phyloP scores from a whole-genome alignment of 2,888 invertebrate species.

The Lathronympha strigana region DNA sequence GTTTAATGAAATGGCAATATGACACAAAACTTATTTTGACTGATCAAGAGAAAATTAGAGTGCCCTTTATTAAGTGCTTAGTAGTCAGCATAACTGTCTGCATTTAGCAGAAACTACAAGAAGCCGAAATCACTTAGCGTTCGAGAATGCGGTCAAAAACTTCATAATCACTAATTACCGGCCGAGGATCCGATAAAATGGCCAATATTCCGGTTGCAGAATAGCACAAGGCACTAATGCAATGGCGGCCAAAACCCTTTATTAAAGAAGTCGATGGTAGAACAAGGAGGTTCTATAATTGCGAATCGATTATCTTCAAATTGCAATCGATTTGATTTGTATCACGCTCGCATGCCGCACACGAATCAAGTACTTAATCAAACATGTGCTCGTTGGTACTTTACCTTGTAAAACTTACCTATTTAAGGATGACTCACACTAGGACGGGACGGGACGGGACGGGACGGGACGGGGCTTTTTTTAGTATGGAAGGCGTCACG shows the following conservation, averaged over 20 bases:
- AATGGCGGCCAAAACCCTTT: slow-evolving; percentile 54
- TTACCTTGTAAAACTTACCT: too few species aligned
- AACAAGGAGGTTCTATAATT: slow-evolving; percentile 63
- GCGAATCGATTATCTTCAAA: slow-evolving; percentile 56
- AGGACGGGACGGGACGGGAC: too few species aligned
- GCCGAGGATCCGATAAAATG: slow-evolving; percentile 57
- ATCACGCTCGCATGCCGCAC: slow-evolving; percentile 18
- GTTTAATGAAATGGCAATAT: too few species aligned
- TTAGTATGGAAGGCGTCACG: too few species aligned
- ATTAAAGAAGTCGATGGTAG: slow-evolving; percentile 64
- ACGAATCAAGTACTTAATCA: background rate
- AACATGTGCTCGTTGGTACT: background rate
- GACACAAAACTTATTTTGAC: too few species aligned
- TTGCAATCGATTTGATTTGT: slow-evolving; percentile 45
- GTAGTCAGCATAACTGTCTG: background rate
- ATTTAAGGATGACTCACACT: too few species aligned
- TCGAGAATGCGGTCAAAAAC: slow-evolving; percentile 29
- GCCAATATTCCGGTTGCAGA: slow-evolving; percentile 59
- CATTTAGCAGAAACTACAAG: slow-evolving; percentile 12
- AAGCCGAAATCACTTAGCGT: slow-evolving; percentile 14
- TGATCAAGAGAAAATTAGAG: background rate
- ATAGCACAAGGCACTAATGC: slow-evolving; percentile 61
- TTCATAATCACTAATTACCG: slow-evolving; percentile 48
- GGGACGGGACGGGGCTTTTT: too few species aligned
- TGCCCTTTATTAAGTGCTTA: background rate